Evolutionary conservation across 1,140 invertebrate species (phyloP).

Genomic region (Tetramorium parvispinum): DNA sequence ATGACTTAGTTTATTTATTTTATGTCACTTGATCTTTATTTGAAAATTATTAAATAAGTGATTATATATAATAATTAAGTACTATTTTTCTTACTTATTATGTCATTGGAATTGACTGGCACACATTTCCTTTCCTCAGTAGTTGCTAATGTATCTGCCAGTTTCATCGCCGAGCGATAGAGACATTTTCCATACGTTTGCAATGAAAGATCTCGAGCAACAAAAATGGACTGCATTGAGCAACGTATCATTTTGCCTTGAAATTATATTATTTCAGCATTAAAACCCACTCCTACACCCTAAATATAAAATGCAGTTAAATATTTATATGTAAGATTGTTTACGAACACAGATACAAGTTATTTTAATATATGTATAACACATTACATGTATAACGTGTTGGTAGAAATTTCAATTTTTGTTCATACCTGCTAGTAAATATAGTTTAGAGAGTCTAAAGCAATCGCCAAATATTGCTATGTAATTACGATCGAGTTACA

Average conservation of each 20-base stretch:
- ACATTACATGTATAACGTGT: neutral
- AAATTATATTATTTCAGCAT: neutral
- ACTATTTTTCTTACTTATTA: conserved; percentile 54
- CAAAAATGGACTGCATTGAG: conserved; percentile 12
- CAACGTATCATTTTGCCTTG: conserved; percentile 40
- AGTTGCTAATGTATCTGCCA: conserved; percentile 25
- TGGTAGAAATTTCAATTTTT: neutral
- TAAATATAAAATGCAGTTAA: neutral
- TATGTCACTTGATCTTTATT: neutral
- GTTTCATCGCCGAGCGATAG: conserved; percentile 44
- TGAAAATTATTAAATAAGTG: neutral
- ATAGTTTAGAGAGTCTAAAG: neutral
- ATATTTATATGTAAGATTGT: neutral
- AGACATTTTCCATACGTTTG: conserved; percentile 19
- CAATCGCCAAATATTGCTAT: neutral
- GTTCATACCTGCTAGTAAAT: conserved; percentile 32
- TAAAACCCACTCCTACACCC: neutral
- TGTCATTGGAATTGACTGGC: conserved; percentile 16
- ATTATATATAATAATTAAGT: neutral
- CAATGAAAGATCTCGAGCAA: conserved; percentile 39
- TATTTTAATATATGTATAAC: neutral
- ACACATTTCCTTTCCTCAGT: conserved; percentile 45
- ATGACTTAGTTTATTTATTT: neutral
- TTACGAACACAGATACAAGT: neutral
- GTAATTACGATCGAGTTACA: neutral